phyloP scores from a whole-genome alignment of 2,113 vertebrate species.

The Bambusicola thoracicus region DNA sequence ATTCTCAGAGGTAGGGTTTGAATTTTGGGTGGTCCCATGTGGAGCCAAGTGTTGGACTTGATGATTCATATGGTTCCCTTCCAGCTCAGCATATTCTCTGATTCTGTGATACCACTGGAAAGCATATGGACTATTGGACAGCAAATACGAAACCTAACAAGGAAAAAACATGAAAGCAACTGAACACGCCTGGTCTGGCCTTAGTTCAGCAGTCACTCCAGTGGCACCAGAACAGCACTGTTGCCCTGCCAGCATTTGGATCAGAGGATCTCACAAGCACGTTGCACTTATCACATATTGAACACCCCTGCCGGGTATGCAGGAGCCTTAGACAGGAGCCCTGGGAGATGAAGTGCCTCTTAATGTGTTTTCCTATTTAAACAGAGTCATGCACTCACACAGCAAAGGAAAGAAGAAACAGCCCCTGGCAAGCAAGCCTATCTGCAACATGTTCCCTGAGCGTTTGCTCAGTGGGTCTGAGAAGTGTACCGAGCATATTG shows the following conservation, averaged over 20 bases:
- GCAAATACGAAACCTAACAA: background rate
- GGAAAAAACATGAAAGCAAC: background rate
- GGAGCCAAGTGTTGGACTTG: background rate
- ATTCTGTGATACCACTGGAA: background rate
- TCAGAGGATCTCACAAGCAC: background rate
- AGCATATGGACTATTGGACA: fast-evolving
- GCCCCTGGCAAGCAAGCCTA: slow-evolving; percentile 3
- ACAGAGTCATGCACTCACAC: background rate
- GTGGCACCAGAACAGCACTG: fast-evolving
- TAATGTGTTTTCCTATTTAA: slow-evolving; percentile 57
- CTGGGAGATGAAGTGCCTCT: slow-evolving; percentile 55
- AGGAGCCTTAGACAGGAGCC: slow-evolving; percentile 15
- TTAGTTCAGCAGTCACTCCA: background rate
- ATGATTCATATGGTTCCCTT: background rate
- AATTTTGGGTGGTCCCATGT: background rate
- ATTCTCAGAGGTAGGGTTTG: background rate
- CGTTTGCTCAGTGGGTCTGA: background rate
- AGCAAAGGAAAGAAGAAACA: background rate
- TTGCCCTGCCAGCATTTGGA: background rate
- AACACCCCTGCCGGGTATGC: slow-evolving; percentile 26
- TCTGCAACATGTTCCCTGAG: fast-evolving
- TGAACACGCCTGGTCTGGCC: background rate
- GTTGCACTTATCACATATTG: background rate
- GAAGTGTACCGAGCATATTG: background rate
- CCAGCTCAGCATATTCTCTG: background rate